Evolutionary conservation across 2,888 invertebrate genomes (phyloP).

Genomic region (Syrista parreyssii): DNA sequence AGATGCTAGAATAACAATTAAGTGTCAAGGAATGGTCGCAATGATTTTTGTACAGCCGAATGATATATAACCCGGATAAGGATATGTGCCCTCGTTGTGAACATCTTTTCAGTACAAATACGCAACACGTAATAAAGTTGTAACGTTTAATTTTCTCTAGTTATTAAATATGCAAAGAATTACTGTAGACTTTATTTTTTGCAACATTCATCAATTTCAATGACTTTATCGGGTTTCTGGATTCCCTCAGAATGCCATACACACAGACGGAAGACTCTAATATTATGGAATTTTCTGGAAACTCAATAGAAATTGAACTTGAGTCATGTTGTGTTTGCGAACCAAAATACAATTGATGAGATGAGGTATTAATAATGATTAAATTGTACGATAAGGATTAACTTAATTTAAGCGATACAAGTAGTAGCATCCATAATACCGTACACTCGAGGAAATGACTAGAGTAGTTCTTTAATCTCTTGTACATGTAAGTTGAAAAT

Average conservation of each 20-base stretch:
- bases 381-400: conserved; percentile 41
- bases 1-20: conserved; percentile 35
- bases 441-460: conserved; percentile 28
- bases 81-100: conserved; percentile 37
- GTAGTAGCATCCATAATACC: conserved; percentile 33
- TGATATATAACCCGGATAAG: conserved; percentile 29
- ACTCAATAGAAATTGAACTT: conserved; percentile 24
- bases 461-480: conserved; percentile 28
- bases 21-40: conserved; percentile 26
- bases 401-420: conserved; percentile 30
- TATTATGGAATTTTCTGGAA: not conserved
- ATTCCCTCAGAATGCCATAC: not conserved
- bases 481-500: conserved; percentile 36
- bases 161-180: conserved; percentile 33
- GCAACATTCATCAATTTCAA: conserved; percentile 32
- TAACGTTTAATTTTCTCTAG: conserved; percentile 38
- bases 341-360: conserved; percentile 37
- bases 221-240: not conserved
- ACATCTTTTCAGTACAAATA: conserved; percentile 44
- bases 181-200: conserved; percentile 32
- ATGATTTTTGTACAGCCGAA: conserved; percentile 43
- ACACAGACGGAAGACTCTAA: not conserved
- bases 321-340: conserved; percentile 29
- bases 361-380: conserved; percentile 34
- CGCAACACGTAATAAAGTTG: conserved; percentile 33